Base-by-base conservation (phyloP, 2,797 vertebrate species). In the Mus minutoides region DNA sequence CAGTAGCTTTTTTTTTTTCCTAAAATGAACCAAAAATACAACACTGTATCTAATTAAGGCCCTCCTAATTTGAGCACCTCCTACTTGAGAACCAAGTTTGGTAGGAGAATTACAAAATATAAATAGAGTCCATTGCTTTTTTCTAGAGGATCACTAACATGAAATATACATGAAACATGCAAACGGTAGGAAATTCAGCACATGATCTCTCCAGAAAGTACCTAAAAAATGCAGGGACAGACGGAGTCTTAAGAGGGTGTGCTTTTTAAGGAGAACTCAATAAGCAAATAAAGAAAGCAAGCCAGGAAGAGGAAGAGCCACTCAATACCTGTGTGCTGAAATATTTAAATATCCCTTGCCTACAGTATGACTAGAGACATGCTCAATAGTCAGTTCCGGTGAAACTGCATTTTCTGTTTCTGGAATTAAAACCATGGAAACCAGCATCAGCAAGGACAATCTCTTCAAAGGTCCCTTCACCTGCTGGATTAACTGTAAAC, bases 71-170 rank as follows among this genome's bases (percentile, higher is more conserved):
- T 96, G 93, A 97, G 86, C 46, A 52, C 97, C 97, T 97, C 97
- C 97, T 96, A 97, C 97, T 97, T 97, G 95, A 88, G 86, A 71
- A 91, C 94, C 96, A 96, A 96, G 93, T 97, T 95, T 91, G 95
- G 97, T 95, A 97, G 95, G 96, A 97, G 93, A 96, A 97, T 97
- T 67, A 94, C 82, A 97, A 92, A 97, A 95, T 97, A 97, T 78
- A 97, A 97, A 97, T 96, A 97, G 94, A 96, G 29, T 75, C 73
- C 22, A 80, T 75, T 80, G 67, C 91, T 90, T 96, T 96, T 96
- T 97, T 96, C 78, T 71, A 84, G 95, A 93, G 37, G 94, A 87
- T 82, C 62, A 43, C 94, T 78, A 94, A 96, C 93, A 96, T 60
- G 91, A 96, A 95, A 83, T 95, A 80, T 94, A 96, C 79, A 97